Conservation (phyloP, 2,797 vertebrate genomes). For the Molossus molossus region DNA sequence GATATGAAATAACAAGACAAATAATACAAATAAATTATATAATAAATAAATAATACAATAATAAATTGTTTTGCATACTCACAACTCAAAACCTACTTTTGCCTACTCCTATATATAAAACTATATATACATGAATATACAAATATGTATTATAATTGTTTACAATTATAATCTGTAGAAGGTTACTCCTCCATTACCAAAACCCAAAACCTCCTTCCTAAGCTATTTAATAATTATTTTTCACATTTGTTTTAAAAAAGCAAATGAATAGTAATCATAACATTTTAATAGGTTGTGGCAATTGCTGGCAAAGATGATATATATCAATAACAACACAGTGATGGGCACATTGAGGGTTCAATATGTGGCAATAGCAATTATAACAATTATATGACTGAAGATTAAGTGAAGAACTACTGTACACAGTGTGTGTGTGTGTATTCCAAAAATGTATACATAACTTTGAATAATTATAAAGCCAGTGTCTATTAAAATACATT, state of each 20-base stretch:
- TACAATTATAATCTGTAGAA: not conserved
- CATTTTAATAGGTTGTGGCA: not conserved
- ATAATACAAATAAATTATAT: not conserved
- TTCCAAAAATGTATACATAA: too few relatives aligned
- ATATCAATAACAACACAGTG: not conserved
- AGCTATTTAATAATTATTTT: not conserved
- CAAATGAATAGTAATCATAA: not conserved
- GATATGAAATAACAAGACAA: not conserved
- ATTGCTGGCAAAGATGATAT: not conserved
- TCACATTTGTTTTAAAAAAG: not conserved
- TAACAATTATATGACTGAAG: not conserved
- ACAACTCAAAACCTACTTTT: too few relatives aligned
- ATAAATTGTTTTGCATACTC: too few relatives aligned
- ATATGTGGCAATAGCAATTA: not conserved
- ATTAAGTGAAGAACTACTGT: constrained; percentile 13
- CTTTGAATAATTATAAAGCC: too few relatives aligned
- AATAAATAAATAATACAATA: too few relatives aligned
- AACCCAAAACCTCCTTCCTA: not conserved
- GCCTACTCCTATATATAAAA: too few relatives aligned
- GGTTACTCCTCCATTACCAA: not conserved
- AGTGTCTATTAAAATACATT: too few relatives aligned
- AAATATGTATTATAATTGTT: not conserved
- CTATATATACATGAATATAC: too few relatives aligned
- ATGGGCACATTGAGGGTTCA: not conserved
- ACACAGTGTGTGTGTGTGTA: not conserved